These are phyloP conservation scores for Homarus americanus DNA, from an alignment of 1,140 invertebrate genomes.

Conservation along the genomic window DNA sequence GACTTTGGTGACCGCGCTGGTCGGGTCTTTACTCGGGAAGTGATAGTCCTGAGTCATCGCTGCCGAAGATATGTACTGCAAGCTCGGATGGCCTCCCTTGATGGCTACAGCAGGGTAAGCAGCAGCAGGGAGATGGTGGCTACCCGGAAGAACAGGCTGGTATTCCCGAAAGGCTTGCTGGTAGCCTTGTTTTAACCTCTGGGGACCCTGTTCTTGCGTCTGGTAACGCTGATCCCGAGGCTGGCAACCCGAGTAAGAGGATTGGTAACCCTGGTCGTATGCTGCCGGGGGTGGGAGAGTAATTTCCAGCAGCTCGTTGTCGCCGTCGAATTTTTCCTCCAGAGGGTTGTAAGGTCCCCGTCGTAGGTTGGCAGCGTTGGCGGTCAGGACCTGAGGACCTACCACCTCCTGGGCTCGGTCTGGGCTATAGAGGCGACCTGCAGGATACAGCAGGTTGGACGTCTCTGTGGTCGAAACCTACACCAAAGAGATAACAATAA, in stretches of 20 bases:
- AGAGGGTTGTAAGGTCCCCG: constrained; percentile 18
- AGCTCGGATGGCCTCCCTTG: constrained; percentile 36
- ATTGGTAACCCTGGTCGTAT: constrained; percentile 63
- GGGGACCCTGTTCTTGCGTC: constrained; percentile 14
- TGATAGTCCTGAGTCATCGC: constrained; percentile 30
- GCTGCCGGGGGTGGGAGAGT: constrained; percentile 60
- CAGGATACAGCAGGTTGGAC: constrained; percentile 29
- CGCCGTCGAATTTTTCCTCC: constrained; percentile 47
- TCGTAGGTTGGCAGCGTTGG: not conserved
- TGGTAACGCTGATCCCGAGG: constrained; percentile 25
- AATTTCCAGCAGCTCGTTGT: constrained; percentile 52
- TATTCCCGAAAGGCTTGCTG: constrained; percentile 45
- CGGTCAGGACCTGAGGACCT: constrained; percentile 45
- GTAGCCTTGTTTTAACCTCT: constrained; percentile 44
- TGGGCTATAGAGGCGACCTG: constrained; percentile 38
- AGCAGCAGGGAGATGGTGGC: constrained; percentile 39
- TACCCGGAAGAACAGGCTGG: constrained; percentile 21
- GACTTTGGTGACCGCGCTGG: not conserved
- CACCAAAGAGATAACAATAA: constrained; percentile 13
- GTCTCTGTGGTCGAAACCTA: constrained; percentile 48
- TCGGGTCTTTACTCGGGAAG: constrained; percentile 12
- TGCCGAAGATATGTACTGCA: constrained; percentile 56
- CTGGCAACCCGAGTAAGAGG: constrained; percentile 24
- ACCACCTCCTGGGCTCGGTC: constrained; percentile 22
- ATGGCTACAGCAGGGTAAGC: constrained; percentile 37